Evolutionary conservation across 2,888 invertebrate species (phyloP), one percentile per base, ranked within the genome.

Genomic region (Seira ritae): DNA sequence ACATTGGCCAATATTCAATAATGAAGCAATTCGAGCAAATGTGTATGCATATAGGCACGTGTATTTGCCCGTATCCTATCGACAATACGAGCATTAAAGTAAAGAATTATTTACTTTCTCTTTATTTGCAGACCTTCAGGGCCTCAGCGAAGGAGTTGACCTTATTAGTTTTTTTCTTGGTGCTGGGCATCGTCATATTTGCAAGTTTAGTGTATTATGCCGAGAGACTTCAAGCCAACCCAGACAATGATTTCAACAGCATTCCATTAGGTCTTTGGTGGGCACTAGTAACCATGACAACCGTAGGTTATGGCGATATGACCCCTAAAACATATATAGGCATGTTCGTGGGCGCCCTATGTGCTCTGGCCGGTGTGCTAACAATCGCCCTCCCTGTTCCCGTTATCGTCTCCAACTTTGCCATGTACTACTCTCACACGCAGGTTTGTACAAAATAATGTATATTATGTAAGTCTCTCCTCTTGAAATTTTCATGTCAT

Each of bases 391-490:
- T 99, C 78, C 84, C 85, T 89, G 99, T 99, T 91, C 99, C 99
- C 90, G 98, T 99, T 93, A 99, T 99, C 93, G 99, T 99, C 91
- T 98, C 98, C 92, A 99, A 99, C 94, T 99, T 99, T 95, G 98
- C 99, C 93, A 99, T 99, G 94, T 99, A 99, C 94, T 99, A 99
- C 93, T 50, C 50, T 50, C 50, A 50, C 50, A 50, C 50, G 50
- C 50, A 50, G 50, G 50, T 50, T 31, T 31, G 31, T 31, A 31
- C 31, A 31, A 31, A 31, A 31, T 4, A 31, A 4, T 31, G 31
- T n/a, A n/a, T n/a, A n/a, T n/a, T n/a, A n/a, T n/a, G n/a, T n/a
- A n/a, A n/a, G n/a, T n/a, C n/a, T n/a, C n/a, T n/a, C n/a, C 31
- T 31, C 31, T 31, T 31, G 31, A 31, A 31, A 31, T 2, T 31